These are phyloP conservation scores for Drosophila carrolli DNA, from an alignment of 1,140 invertebrate genomes.

Conservation along the genomic window DNA sequence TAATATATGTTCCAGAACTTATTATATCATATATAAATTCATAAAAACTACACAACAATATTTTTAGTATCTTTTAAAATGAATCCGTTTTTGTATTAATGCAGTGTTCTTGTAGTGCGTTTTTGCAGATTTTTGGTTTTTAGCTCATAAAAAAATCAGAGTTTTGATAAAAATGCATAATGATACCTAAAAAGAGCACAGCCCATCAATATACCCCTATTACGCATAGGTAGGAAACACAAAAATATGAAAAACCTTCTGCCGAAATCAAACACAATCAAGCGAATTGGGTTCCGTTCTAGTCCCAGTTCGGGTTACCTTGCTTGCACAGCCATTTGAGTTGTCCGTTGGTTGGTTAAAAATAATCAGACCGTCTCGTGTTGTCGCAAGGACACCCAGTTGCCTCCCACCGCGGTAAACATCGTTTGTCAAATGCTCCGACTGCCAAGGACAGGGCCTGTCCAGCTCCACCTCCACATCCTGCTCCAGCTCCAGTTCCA, in stretches of 20 bases:
- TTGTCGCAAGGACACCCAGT: slow-evolving; percentile 56
- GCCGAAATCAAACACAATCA: slow-evolving; percentile 79
- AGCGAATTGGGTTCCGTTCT: slow-evolving; percentile 71
- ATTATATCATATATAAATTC: too few relatives aligned
- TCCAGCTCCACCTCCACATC: slow-evolving; percentile 19
- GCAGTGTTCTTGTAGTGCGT: too few relatives aligned
- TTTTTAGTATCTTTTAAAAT: too few relatives aligned
- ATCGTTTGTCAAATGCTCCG: slow-evolving; percentile 76
- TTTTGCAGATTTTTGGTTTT: too few relatives aligned
- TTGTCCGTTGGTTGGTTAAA: slow-evolving; percentile 69
- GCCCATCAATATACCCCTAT: too few relatives aligned
- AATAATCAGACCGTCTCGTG: slow-evolving; percentile 70
- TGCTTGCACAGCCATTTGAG: slow-evolving; percentile 50
- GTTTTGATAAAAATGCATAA: too few relatives aligned
- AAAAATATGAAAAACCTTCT: slow-evolving; percentile 7
- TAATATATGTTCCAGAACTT: too few relatives aligned
- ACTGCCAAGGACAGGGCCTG: slow-evolving; percentile 43
- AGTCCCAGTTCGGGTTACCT: slow-evolving; percentile 51
- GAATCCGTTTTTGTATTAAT: too few relatives aligned
- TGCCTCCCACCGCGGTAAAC: slow-evolving; percentile 61
- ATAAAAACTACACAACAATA: too few relatives aligned
- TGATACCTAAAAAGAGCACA: too few relatives aligned
- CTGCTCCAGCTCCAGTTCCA: slow-evolving; percentile 21
- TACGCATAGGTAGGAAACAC: background rate
- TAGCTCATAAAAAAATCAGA: too few relatives aligned